phyloP scores from a whole-genome alignment of 2,888 invertebrate species.

The Erpobdella octoculata region DNA sequence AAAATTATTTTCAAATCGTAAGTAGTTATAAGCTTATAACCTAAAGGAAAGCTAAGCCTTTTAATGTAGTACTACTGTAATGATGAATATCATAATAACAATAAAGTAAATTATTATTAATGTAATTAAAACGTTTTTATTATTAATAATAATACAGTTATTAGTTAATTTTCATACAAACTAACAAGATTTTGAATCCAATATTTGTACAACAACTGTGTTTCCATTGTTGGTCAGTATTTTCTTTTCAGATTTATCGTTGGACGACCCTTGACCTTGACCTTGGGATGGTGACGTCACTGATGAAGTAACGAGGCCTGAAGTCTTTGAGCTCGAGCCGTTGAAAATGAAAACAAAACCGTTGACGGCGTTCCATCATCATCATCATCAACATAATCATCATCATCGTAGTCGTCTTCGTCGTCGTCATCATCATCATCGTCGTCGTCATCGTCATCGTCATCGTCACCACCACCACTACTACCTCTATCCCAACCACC shows the following conservation, averaged over 20 bases:
- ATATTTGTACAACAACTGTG: constrained; percentile 1
- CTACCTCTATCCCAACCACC: not conserved
- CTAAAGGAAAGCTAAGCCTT: too few relatives aligned
- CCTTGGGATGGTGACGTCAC: constrained; percentile 1
- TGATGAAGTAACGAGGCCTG: not conserved
- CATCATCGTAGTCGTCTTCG: too few relatives aligned
- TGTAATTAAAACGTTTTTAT: too few relatives aligned
- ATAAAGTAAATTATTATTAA: too few relatives aligned
- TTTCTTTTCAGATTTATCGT: constrained; percentile 6
- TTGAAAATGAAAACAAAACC: too few relatives aligned
- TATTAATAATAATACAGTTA: too few relatives aligned
- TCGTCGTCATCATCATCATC: not conserved
- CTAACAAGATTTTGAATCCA: constrained; percentile 22
- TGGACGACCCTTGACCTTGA: constrained; percentile 9
- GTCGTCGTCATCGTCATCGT: not conserved
- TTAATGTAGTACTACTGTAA: too few relatives aligned
- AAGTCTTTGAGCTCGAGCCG: not conserved
- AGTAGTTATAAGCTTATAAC: too few relatives aligned
- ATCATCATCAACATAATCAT: too few relatives aligned
- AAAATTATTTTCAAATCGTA: too few relatives aligned
- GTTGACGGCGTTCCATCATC: too few relatives aligned
- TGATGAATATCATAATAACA: too few relatives aligned
- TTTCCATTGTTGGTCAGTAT: constrained; percentile 18
- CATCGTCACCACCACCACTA: not conserved
- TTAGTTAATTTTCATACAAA: not conserved